Evolutionary conservation across 2,888 invertebrate species (phyloP).

Genomic region (Hyposoter dolosus): DNA sequence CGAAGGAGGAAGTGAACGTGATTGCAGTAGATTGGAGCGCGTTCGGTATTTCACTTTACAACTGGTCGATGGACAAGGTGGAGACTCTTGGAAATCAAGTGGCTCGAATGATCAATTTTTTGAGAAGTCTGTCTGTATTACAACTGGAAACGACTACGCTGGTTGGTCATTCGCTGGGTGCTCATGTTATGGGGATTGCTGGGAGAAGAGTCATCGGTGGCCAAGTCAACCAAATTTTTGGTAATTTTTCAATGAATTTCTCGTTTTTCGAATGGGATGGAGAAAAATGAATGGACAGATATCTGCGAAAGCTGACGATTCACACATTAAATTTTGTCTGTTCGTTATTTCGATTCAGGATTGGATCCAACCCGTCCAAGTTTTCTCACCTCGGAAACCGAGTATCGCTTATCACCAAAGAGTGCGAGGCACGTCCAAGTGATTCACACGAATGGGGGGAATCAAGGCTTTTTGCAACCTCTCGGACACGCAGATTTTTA

Average conservation of each 20-base stretch:
- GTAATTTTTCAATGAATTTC: neutral
- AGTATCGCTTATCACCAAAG: neutral
- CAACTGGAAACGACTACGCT: neutral
- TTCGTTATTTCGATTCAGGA: neutral
- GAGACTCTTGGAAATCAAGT: neutral
- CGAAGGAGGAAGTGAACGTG: neutral
- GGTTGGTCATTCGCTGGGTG: conserved; percentile 32
- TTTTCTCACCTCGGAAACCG: neutral
- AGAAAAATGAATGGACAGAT: too few species aligned
- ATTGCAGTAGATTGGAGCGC: conserved; percentile 17
- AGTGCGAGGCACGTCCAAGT: neutral
- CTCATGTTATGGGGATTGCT: conserved; percentile 4
- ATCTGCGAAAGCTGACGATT: too few species aligned
- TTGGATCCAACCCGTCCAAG: neutral
- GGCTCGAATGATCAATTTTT: conserved; percentile 16
- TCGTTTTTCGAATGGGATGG: too few species aligned
- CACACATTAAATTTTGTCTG: neutral
- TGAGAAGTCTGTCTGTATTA: neutral
- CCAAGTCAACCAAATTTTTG: conserved; percentile 3
- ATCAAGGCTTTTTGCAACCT: neutral
- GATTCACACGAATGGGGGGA: neutral
- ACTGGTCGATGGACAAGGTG: neutral
- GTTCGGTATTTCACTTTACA: neutral
- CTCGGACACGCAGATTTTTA: neutral
- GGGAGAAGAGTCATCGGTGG: neutral